Evolutionary conservation across 2,888 invertebrate species (phyloP), one percentile per base, ranked within the genome.

Genomic region (Eucriotettix oculatus): DNA sequence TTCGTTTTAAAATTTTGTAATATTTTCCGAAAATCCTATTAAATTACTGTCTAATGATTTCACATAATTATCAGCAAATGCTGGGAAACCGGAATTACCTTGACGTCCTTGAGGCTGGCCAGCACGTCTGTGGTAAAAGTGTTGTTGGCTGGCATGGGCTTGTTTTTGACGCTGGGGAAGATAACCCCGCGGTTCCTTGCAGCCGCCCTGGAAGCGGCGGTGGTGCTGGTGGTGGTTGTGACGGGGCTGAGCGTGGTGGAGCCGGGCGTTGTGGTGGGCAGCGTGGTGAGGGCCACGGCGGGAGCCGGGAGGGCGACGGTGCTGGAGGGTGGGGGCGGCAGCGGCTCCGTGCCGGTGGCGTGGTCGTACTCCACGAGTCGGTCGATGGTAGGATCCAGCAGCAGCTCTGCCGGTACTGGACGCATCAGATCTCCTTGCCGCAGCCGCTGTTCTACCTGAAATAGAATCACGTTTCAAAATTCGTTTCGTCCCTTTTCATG

Each of bases 111-210:
- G 70, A 87, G 80, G 74, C 80, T 83, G 66, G 84, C 79, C 57
- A 68, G 66, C 66, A 86, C 78, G 70, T 90, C 90, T 11, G 86
- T 86, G 56, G 87, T 80, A 72, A 90, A 89, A 57, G 88, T 88
- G 65, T 86, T 86, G 76, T 90, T 90, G 60, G 86, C 85, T 63
- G 87, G 83, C 65, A 87, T 84, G 29, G 92, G 91, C 68, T 92
- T 92, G 73, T 91, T 91, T 75, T 91, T 91, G 58, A 91, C 87
- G 71, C 90, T 90, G 11, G 92, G 92, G 75, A 92, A 92, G 72
- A 92, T 91, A 68, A 92, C 84, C 62, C 89, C 88, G 52, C 89
- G 86, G 74, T 89, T 90, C 65, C 88, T 80, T 62, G 74, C 74
- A 9, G 73, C 68, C 9, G 57, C 60, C 16, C 61, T 61, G 60